Base-by-base conservation (phyloP, 2,797 vertebrate species). In the Cirrhinus molitorella region DNA sequence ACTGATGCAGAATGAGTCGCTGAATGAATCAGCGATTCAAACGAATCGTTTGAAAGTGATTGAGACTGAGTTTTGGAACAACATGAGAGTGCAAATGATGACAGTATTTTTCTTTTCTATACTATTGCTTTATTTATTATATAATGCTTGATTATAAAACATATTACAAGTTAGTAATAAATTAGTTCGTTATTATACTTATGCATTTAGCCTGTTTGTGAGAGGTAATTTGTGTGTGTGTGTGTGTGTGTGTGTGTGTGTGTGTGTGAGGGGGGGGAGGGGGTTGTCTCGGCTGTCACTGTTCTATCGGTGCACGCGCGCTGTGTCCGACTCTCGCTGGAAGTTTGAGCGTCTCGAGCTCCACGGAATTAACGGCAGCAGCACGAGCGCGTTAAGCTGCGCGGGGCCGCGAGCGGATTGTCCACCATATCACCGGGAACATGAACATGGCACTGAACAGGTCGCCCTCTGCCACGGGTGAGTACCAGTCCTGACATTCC, bases 321-420 rank as follows among this genome's bases (percentile, higher is more conserved):
- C 59, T n/a, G 31, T 31, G 71, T 59, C 66, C 28, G 81, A 61
- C 45, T 72, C 77, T 53, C 68, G 23, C 79, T 81, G 51, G 70
- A 81, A 85, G 79, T 84, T 84, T 84, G 77, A 65, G 63, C 83
- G 88, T 89, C 91, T 91, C 88, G 90, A 87, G 72, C 80, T 87
- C 85, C 83, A 91, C 91, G 90, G 91, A 93, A 94, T 94, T 94
- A 95, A 93, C 91, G 63, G 77, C 68, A 85, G 81, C 85, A 86
- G 84, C 81, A 68, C 86, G 89, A 91, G 89, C 89, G 92, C 73
- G 90, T 93, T 96, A 96, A 96, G 92, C 93, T 89, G 86, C 86
- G 63, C 91, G 94, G 92, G 92, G 91, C 81, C 90, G 93, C 89
- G 92, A 94, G 88, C 91, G 92, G 95, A 95, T 93, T 96, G 94